Conservation (phyloP, 2,797 vertebrate species). For the Uromys caudimaculatus region DNA sequence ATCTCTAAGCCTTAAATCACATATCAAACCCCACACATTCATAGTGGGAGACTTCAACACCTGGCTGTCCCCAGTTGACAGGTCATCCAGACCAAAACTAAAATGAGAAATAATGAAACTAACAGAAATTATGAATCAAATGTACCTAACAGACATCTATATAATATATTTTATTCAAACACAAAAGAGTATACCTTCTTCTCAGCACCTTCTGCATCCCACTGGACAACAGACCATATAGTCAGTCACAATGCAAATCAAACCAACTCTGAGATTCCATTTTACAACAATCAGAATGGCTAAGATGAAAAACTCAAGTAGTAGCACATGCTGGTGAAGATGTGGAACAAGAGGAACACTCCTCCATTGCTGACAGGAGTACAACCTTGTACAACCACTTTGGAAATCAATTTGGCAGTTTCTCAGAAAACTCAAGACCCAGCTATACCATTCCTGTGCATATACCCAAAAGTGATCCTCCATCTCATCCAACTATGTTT, state of each 20-base stretch:
- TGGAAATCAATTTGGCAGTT: neutral
- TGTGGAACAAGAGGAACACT: neutral
- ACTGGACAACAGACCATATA: neutral
- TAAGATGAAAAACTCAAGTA: neutral
- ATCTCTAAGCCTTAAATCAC: neutral
- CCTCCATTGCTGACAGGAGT: neutral
- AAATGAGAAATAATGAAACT: neutral
- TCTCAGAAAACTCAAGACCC: neutral
- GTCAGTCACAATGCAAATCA: neutral
- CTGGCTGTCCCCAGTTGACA: neutral
- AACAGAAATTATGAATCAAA: neutral
- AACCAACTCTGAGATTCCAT: neutral
- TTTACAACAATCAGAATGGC: neutral
- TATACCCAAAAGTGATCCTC: neutral
- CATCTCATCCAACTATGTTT: neutral
- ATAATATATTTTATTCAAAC: neutral
- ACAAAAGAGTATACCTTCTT: neutral
- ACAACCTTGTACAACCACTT: neutral
- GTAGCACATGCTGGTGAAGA: neutral
- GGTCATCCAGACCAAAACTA: too few relatives aligned
- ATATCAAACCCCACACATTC: neutral
- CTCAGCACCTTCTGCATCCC: neutral
- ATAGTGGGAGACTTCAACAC: neutral
- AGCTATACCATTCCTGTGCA: neutral
- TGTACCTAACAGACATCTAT: neutral